phyloP scores from a whole-genome alignment of 2,113 vertebrate genomes.

The Cercocebus atys region DNA sequence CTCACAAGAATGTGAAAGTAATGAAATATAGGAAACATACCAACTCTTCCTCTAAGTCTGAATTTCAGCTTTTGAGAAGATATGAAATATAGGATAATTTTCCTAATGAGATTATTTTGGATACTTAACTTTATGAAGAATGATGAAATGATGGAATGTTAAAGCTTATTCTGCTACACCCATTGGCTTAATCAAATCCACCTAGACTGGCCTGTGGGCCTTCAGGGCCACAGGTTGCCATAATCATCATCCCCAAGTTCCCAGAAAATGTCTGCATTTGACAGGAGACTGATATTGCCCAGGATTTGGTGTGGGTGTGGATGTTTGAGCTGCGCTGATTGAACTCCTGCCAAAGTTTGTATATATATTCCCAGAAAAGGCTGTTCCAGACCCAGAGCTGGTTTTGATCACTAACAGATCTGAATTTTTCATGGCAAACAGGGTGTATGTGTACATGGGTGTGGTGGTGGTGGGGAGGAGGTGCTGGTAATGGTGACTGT shows the following conservation, averaged over 20 bases:
- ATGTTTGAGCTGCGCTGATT: slow-evolving; percentile 54
- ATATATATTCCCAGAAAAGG: slow-evolving; percentile 70
- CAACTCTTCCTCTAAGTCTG: slow-evolving; percentile 7
- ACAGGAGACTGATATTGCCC: slow-evolving; percentile 63
- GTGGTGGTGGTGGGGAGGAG: neutral
- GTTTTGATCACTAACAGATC: slow-evolving; percentile 60
- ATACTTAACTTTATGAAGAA: slow-evolving; percentile 45
- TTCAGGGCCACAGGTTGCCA: slow-evolving; percentile 12
- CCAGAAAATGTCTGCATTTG: slow-evolving; percentile 63
- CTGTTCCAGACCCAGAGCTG: slow-evolving; percentile 64
- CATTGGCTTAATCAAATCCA: slow-evolving; percentile 44
- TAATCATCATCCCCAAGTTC: slow-evolving; percentile 47
- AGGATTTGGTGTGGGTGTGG: slow-evolving; percentile 60
- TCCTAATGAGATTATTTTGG: slow-evolving; percentile 41
- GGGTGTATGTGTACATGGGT: neutral
- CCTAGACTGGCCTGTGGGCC: slow-evolving; percentile 44
- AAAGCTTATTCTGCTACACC: neutral
- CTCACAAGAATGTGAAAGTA: neutral
- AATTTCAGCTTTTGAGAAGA: slow-evolving; percentile 48
- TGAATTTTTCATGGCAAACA: slow-evolving; percentile 36
- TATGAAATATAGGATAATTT: neutral
- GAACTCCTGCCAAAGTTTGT: slow-evolving; percentile 74
- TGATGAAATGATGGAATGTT: slow-evolving; percentile 42
- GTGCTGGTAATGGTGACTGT: neutral
- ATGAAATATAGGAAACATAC: neutral